A percentile compares a stretch with the other conserved stretches of the same genome.
These are phyloP conservation scores for Pheosia tremula DNA, from an alignment of 2,888 invertebrate genomes.

Conservation along the genomic window DNA sequence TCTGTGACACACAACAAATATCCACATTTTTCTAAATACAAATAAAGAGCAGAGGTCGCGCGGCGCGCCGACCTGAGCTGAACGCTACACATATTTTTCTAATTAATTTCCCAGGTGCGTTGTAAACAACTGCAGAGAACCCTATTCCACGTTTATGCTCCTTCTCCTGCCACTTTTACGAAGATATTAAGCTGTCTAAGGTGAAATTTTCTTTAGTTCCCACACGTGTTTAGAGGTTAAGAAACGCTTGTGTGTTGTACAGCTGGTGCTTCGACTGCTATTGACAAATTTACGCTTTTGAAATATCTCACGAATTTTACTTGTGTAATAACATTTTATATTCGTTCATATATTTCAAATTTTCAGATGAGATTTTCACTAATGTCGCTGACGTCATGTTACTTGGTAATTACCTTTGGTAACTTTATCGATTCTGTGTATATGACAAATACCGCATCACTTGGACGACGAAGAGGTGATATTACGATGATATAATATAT, in stretches of 20 bases:
- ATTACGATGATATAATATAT: too few relatives aligned
- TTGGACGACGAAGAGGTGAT: too few relatives aligned
- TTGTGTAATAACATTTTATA: too few relatives aligned
- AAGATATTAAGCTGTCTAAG: constrained; percentile 48
- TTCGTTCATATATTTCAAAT: too few relatives aligned
- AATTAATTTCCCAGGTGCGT: constrained; percentile 69
- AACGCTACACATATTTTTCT: constrained; percentile 53
- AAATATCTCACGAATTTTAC: background rate
- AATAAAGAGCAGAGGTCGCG: constrained; percentile 17
- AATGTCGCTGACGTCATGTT: too few relatives aligned
- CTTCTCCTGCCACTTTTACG: constrained; percentile 51
- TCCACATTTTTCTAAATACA: constrained; percentile 26
- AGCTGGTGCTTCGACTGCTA: background rate
- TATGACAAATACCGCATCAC: too few relatives aligned
- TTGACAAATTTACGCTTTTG: background rate
- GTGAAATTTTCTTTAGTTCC: constrained; percentile 35
- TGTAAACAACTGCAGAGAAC: constrained; percentile 59
- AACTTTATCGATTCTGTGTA: too few relatives aligned
- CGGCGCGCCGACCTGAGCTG: constrained; percentile 15
- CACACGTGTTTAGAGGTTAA: constrained; percentile 16
- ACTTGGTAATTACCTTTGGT: too few relatives aligned
- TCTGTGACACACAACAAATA: background rate
- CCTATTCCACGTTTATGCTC: constrained; percentile 53
- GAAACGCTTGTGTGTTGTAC: background rate
- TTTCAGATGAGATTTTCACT: too few relatives aligned